Base-by-base conservation (phyloP, 2,888 invertebrate species). In the Cephus pulcher region DNA sequence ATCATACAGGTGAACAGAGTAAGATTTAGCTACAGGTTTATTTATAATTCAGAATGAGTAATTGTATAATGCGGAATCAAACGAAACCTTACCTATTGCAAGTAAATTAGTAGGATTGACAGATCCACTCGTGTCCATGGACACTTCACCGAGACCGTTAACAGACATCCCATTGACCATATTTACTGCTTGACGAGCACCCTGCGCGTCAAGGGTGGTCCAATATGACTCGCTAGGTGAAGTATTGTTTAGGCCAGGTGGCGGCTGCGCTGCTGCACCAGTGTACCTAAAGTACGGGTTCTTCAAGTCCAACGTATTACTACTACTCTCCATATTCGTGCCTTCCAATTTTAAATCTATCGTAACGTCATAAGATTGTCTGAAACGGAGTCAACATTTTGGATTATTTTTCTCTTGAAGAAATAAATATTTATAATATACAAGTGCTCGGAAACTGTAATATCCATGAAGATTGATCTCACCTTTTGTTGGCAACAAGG, bases 271-370 rank as follows among this genome's bases (percentile, higher is more conserved):
- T 0, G 98, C 97, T 35, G 97, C 97, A 33, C 98, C 98, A 3
- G 98, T 98, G 90, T 98, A 98, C 90, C 99, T 95, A 92, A 99
- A 99, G 94, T 98, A 99, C 0, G 99, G 99, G 93, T 99, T 99
- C 93, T 99, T 99, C 88, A 99, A 93, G 92, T 99, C 99, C 89
- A 99, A 93, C 30, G 97, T 97, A 91, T 99, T 99, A 82, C 95
- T 95, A 69, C 98, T 97, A 81, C 96, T 95, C 32, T 92, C 92
- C 87, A 96, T 95, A 79, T 95, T 95, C 15, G 97, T 97, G 69
- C 98, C 98, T 90, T 98, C 98, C 81, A 98, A 94, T 85, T 95
- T 95, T 84, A 99, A 93, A 87, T 98, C 98, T 91, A 99, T 98
- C 30, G 98, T 98, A 4, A 99, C 99, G 93, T 99, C 99, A 89